phyloP scores from a whole-genome alignment of 2,888 invertebrate genomes.

The Brassicogethes aeneus region DNA sequence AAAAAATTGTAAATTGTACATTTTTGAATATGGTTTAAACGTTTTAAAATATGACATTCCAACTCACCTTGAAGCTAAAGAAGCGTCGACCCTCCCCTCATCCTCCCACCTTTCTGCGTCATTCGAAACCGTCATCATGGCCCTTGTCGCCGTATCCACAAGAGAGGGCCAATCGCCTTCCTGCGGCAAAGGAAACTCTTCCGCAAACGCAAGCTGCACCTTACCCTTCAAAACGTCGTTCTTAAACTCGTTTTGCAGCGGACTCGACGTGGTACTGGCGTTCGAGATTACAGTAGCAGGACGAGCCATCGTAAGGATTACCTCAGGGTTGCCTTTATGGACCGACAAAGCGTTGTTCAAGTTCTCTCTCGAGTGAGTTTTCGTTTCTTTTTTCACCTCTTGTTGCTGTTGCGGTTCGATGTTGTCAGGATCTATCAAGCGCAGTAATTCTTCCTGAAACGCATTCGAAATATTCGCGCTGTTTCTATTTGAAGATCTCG shows the following conservation, averaged over 20 bases:
- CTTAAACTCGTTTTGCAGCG: slow-evolving; percentile 48
- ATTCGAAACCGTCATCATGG: slow-evolving; percentile 25
- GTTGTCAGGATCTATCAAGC: slow-evolving; percentile 75
- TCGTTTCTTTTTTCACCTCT: slow-evolving; percentile 24
- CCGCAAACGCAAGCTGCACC: slow-evolving; percentile 32
- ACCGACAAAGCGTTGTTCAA: slow-evolving; percentile 33
- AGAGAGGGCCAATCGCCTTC: slow-evolving; percentile 68
- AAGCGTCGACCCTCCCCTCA: slow-evolving; percentile 12
- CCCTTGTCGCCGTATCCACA: slow-evolving; percentile 70
- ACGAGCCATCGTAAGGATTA: slow-evolving; percentile 55
- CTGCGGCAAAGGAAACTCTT: slow-evolving; percentile 54
- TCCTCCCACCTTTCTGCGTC: neutral
- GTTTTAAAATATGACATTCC: too few species aligned
- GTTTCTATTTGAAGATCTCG: slow-evolving; percentile 46
- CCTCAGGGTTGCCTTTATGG: slow-evolving; percentile 41
- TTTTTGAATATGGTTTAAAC: too few species aligned
- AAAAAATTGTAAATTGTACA: too few species aligned
- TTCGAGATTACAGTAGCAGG: slow-evolving; percentile 59
- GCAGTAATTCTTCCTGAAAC: slow-evolving; percentile 76
- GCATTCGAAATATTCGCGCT: slow-evolving; percentile 55
- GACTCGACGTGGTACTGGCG: slow-evolving; percentile 50
- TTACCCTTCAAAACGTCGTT: slow-evolving; percentile 42
- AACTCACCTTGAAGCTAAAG: neutral
- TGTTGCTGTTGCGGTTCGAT: slow-evolving; percentile 36
- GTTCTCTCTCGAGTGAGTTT: slow-evolving; percentile 33